phyloP scores from a whole-genome alignment of 2,797 vertebrate genomes.

The Neosilurus mollespiculum region DNA sequence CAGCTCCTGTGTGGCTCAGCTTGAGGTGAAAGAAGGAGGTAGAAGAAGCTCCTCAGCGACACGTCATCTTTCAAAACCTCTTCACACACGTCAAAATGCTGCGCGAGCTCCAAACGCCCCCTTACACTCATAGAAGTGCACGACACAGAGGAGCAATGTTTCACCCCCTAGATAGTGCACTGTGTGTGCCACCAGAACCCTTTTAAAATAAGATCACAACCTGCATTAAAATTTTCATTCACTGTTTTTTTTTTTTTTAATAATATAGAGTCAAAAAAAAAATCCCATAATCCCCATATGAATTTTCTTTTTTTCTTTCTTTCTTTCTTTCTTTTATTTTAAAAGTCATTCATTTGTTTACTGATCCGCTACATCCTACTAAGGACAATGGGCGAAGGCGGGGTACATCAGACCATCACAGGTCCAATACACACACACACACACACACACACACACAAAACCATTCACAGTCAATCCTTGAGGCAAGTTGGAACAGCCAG shows the following conservation, averaged over 20 bases:
- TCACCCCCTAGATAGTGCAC: background rate
- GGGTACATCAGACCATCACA: no score
- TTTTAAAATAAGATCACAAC: background rate
- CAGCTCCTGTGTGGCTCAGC: constrained; percentile 68
- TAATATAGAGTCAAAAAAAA: no score
- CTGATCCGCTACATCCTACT: no score
- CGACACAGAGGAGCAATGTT: background rate
- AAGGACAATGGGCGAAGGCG: no score
- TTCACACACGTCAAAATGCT: constrained; percentile 70
- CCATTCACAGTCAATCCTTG: no score
- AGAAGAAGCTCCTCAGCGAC: constrained; percentile 64
- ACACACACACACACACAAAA: no score
- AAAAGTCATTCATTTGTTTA: no score
- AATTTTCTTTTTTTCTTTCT: background rate
- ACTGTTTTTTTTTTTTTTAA: background rate
- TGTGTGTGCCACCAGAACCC: accelerated
- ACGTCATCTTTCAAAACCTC: constrained; percentile 77
- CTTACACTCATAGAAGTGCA: background rate
- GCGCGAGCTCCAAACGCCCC: constrained; percentile 6
- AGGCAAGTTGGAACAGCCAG: no score
- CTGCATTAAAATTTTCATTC: background rate
- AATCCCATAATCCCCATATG: no score
- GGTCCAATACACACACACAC: no score
- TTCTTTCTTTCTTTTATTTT: background rate
- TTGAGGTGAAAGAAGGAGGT: constrained; percentile 33